phyloP scores from a whole-genome alignment of 1,140 invertebrate species.

The Scaptodrosophila lebanonensis region DNA sequence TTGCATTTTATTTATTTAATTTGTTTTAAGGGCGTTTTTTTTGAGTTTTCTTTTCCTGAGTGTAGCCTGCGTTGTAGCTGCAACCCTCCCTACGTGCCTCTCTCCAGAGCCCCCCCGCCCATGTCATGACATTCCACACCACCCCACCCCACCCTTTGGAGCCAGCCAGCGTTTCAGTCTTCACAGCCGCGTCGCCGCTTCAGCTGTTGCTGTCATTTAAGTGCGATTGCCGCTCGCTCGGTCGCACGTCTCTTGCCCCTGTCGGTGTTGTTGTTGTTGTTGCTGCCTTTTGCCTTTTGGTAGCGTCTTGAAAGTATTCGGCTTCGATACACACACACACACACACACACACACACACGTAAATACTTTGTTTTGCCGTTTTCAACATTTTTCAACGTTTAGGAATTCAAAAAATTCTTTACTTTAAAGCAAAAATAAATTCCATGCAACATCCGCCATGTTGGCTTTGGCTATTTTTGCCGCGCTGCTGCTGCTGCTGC shows the following conservation, averaged over 20 bases:
- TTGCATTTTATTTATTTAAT: too few relatives aligned
- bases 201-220: constrained; percentile 53
- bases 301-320: constrained; percentile 39
- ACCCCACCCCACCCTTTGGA: too few relatives aligned
- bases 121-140: too few relatives aligned
- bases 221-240: constrained; percentile 24
- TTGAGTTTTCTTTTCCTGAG: too few relatives aligned
- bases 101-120: too few relatives aligned
- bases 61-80: too few relatives aligned
- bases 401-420: constrained; percentile 62
- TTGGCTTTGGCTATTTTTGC: constrained; percentile 55
- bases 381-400: constrained; percentile 62
- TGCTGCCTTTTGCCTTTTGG: constrained; percentile 7
- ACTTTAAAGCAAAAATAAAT: constrained; percentile 68
- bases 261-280: constrained; percentile 10
- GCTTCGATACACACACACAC: constrained; percentile 6
- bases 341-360: constrained; percentile 18
- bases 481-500: constrained; percentile 31
- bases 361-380: constrained; percentile 48
- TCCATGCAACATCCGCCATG: constrained; percentile 64
- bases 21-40: too few relatives aligned
- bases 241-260: constrained; percentile 17
- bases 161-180: too few relatives aligned
- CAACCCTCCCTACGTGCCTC: too few relatives aligned
- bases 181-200: constrained; percentile 6